Base-by-base conservation (phyloP, 2,888 invertebrate species). In the Netelia fuscicornis region DNA sequence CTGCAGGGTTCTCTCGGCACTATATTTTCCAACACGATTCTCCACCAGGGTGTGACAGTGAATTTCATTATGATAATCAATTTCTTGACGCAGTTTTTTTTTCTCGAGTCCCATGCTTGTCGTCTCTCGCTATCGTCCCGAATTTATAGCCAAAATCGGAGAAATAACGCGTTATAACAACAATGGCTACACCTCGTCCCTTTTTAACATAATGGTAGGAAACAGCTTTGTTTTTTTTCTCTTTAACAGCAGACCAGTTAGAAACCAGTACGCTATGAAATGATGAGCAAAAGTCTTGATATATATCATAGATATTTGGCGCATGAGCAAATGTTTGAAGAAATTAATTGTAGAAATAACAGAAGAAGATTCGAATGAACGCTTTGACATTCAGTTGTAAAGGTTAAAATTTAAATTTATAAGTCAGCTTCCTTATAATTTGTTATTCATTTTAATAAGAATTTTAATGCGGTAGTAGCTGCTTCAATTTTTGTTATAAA, bases 1-100 rank as follows among this genome's bases (percentile, higher is more conserved):
- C 56, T 58, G 60, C 56, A 75, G 78, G 77, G 25, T 62, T 76
- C 54, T 54, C 48, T 76, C 81, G 71, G 11, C 25, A 23, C 67
- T 82, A 48, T 62, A 79, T 80, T 72, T 65, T 58, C 68, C 23
- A 60, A 75, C 62, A 60, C 83, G 77, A 79, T 68, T 74, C 68
- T 44, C 71, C 70, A 56, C 68, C 25, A 72, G 64, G 60, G 30
- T 37, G 54, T 65, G 13, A 71, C 62, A 17, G 68, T 80, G 85
- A 85, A 87, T 86, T 80, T 71, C 60, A 86, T 84, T 84, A 81
- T 52, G 71, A 80, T 72, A 79, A 79, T 79, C 70, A 64, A 79
- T 79, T 30, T 20, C 67, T 23, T 48, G 11, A 13, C 11, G 48
- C 48, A 48, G 2, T 48, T 48, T 48, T 48, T 37, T 42, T 56